Percentiles rank a stretch among this genome's conserved stretches.
phyloP scores from a whole-genome alignment of 2,113 vertebrate species.

The Sebastes schlegelii region DNA sequence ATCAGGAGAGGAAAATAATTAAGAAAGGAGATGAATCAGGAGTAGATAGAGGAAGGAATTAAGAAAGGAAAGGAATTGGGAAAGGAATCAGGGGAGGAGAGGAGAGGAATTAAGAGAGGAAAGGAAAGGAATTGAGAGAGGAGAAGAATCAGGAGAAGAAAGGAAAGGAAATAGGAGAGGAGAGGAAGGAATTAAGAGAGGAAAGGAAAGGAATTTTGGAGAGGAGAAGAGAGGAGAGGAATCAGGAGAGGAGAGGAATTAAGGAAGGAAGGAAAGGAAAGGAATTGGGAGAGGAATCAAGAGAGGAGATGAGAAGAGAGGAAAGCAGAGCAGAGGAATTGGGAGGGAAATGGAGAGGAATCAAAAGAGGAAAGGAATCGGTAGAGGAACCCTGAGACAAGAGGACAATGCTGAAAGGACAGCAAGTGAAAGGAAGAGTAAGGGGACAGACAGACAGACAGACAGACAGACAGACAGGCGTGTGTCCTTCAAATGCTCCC shows the following conservation, averaged over 20 bases:
- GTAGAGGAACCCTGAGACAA: neutral
- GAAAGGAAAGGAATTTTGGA: neutral
- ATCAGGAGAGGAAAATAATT: neutral
- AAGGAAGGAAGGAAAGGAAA: no score
- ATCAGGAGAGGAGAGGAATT: no score
- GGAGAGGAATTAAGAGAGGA: neutral
- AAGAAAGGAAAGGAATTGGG: neutral
- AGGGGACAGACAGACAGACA: neutral
- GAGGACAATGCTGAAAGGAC: constrained; percentile 14
- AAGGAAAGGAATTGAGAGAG: no score
- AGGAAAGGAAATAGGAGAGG: no score
- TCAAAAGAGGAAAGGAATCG: neutral
- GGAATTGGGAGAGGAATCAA: neutral
- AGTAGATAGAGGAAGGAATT: neutral
- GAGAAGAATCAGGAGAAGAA: no score
- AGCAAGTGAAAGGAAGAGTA: constrained; percentile 5
- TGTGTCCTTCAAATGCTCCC: constrained; percentile 61
- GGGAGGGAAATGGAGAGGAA: neutral
- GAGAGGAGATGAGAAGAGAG: neutral
- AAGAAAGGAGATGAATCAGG: neutral
- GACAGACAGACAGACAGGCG: constrained; percentile 23
- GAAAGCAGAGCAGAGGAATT: no score
- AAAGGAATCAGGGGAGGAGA: neutral
- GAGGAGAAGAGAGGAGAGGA: no score
- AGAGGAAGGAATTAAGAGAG: neutral